A percentile compares a stretch with the other conserved stretches of the same genome.
Evolutionary conservation across 2,113 vertebrate species (phyloP).

Genomic region (Sinocyclocheilus maitianheensis): DNA sequence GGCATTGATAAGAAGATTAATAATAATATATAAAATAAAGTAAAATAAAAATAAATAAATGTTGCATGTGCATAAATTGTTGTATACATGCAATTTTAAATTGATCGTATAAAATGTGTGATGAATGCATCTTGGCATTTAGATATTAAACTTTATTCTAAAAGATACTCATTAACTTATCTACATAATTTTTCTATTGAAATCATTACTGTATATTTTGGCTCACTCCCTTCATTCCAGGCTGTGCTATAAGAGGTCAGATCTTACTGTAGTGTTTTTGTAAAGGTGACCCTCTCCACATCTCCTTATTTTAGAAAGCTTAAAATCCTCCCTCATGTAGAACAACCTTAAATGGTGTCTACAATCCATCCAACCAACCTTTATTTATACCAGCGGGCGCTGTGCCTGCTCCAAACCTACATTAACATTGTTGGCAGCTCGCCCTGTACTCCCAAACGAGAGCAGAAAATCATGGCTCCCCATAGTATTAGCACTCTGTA

Average conservation of each 20-base stretch:
- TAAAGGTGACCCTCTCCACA: background rate
- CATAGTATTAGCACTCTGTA: background rate
- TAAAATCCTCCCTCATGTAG: conserved; percentile 5
- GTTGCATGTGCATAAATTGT: too few relatives aligned
- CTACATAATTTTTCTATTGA: too few relatives aligned
- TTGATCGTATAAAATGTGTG: too few relatives aligned
- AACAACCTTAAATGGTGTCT: conserved; percentile 53
- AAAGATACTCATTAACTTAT: too few relatives aligned
- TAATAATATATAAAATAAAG: too few relatives aligned
- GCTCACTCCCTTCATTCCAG: background rate
- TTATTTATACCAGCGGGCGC: conserved; percentile 25
- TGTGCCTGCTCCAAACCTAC: conserved; percentile 20
- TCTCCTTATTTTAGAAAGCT: conserved; percentile 4
- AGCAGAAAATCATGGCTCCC: conserved; percentile 2
- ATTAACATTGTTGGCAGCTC: conserved; percentile 38
- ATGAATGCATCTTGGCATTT: too few relatives aligned
- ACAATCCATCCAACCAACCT: conserved; percentile 17
- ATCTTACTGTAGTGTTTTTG: background rate
- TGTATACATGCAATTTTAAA: too few relatives aligned
- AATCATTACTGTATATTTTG: too few relatives aligned
- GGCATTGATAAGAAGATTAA: too few relatives aligned
- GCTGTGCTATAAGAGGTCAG: background rate
- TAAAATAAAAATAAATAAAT: too few relatives aligned
- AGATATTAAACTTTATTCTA: too few relatives aligned
- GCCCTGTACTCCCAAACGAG: conserved; percentile 25